phyloP scores from a whole-genome alignment of 2,888 invertebrate species.

The Lasius platythorax region DNA sequence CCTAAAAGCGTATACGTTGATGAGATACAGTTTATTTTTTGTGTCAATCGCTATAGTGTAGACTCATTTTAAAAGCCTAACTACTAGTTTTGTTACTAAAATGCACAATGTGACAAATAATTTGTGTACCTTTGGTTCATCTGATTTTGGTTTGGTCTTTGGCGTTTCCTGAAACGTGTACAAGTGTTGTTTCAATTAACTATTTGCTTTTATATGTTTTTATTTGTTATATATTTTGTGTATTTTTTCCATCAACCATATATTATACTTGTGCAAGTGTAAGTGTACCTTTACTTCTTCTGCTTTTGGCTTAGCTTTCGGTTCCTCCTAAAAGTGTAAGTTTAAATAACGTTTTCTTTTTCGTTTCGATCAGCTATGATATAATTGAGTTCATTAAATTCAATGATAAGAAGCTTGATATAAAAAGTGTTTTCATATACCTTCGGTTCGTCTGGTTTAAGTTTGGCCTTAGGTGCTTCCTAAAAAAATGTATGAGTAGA shows the following conservation, averaged over 20 bases:
- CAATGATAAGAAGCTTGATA: neutral
- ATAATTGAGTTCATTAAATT: neutral
- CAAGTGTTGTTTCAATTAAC: neutral
- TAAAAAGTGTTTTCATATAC: constrained; percentile 53
- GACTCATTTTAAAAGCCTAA: neutral
- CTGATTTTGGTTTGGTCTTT: constrained; percentile 67
- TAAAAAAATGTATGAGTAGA: constrained; percentile 65
- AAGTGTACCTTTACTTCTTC: constrained; percentile 74
- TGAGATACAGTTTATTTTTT: neutral
- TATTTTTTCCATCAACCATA: neutral
- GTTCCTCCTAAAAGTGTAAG: constrained; percentile 66
- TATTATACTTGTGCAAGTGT: neutral
- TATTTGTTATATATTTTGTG: neutral
- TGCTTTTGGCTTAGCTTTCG: constrained; percentile 52
- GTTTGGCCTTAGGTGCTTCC: constrained; percentile 70
- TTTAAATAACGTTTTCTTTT: constrained; percentile 13
- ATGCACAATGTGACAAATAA: constrained; percentile 18
- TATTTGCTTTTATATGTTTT: neutral
- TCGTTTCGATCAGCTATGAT: neutral
- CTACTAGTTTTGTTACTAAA: neutral
- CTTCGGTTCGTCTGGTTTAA: constrained; percentile 64
- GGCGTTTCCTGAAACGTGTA: constrained; percentile 67
- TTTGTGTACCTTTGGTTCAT: constrained; percentile 76
- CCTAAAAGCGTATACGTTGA: constrained; percentile 56
- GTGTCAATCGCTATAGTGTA: neutral